Conservation (phyloP, 2,113 vertebrate genomes). For the Dolichotis patagonum region DNA sequence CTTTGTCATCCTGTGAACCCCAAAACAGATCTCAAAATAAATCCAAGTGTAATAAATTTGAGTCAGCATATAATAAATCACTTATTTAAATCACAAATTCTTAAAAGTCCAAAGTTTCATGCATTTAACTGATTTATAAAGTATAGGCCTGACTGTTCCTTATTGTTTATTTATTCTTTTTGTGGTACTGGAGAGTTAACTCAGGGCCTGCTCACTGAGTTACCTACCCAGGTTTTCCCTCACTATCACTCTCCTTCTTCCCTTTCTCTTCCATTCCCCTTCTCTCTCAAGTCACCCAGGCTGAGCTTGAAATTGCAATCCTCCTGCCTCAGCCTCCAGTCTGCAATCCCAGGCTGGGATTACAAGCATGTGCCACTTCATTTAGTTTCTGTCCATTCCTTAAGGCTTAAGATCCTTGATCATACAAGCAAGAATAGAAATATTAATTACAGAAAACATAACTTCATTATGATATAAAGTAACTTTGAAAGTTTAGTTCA, state of each 20-base stretch:
- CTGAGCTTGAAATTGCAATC: neutral
- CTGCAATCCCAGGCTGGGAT: neutral
- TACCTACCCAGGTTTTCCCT: neutral
- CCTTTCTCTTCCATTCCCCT: neutral
- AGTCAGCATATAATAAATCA: constrained; percentile 21
- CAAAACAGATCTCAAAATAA: constrained; percentile 24
- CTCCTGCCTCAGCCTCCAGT: neutral
- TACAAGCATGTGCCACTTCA: neutral
- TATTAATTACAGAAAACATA: neutral
- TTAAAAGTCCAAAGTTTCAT: neutral
- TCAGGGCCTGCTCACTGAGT: neutral
- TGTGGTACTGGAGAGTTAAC: neutral
- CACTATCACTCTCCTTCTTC: neutral
- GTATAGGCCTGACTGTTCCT: neutral
- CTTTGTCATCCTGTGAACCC: neutral
- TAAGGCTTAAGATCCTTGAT: neutral
- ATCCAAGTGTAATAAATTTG: constrained; percentile 23
- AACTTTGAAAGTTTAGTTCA: constrained; percentile 49
- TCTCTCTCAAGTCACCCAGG: neutral
- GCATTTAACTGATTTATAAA: constrained; percentile 33
- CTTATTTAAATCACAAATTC: neutral
- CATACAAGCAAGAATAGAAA: neutral
- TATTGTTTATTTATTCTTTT: neutral
- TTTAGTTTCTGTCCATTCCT: neutral
- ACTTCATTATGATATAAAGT: constrained; percentile 1